Conservation (phyloP, 2,888 invertebrate species). For the Lottia scabra region DNA sequence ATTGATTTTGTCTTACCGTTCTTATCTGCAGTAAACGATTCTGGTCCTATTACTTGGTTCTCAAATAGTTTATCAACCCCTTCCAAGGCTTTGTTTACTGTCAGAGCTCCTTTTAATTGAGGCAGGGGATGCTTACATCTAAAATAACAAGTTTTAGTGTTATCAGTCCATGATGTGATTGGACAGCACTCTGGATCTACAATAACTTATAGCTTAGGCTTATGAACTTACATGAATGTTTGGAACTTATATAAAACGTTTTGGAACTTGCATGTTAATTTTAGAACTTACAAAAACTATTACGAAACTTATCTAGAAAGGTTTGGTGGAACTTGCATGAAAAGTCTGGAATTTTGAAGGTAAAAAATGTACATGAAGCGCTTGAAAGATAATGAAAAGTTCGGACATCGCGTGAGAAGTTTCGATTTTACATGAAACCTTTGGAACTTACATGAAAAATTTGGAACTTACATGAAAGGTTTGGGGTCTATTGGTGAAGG, state of each 20-base stretch:
- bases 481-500: constrained; percentile 38
- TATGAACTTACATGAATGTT: too few species aligned
- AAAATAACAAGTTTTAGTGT: neutral
- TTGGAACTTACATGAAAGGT: constrained; percentile 36
- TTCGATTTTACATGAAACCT: neutral
- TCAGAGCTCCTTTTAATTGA: constrained; percentile 32
- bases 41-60: constrained; percentile 44
- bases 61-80: constrained; percentile 39
- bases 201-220: too few species aligned
- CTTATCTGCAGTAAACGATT: constrained; percentile 46
- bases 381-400: too few species aligned
- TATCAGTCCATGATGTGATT: too few species aligned
- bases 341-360: constrained; percentile 36
- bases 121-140: constrained; percentile 38
- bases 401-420: too few species aligned
- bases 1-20: constrained; percentile 38
- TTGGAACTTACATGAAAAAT: neutral
- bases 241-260: constrained; percentile 36
- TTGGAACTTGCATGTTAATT: constrained; percentile 28
- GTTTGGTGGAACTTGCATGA: constrained; percentile 27
- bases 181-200: too few species aligned
- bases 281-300: neutral
- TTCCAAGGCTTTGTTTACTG: constrained; percentile 34
- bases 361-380: too few species aligned
- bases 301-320: too few species aligned